Percentiles rank a stretch among this genome's conserved stretches.
Conservation (phyloP, 2,888 invertebrate species). For the Schizaphis graminum region DNA sequence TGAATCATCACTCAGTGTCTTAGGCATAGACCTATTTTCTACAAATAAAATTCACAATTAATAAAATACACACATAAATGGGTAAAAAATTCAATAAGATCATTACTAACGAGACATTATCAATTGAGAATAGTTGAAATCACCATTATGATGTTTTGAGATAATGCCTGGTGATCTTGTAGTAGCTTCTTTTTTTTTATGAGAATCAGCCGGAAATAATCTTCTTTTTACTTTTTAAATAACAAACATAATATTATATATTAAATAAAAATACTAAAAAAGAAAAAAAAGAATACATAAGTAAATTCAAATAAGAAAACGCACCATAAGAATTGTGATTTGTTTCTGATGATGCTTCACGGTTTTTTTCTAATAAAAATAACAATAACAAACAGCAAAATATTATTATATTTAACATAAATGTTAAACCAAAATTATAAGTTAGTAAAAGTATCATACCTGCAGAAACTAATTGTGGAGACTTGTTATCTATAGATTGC, state of each 20-base stretch:
- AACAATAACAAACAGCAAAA: no score
- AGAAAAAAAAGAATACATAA: background rate
- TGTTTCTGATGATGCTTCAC: no score
- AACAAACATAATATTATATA: background rate
- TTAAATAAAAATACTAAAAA: background rate
- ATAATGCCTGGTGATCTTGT: background rate
- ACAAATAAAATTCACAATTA: background rate
- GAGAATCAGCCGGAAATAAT: background rate
- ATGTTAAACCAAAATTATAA: no score
- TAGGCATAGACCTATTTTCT: background rate
- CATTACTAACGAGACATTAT: background rate
- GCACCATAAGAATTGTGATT: no score
- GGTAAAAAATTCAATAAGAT: background rate
- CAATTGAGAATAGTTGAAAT: background rate
- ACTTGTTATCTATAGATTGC: no score
- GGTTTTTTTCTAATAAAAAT: no score
- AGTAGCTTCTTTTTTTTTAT: background rate
- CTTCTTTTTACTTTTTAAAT: no score
- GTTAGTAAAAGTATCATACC: no score
- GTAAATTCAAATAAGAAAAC: no score
- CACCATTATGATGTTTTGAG: background rate
- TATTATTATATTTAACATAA: no score
- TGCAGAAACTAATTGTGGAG: no score
- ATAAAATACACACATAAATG: no score
- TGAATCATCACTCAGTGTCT: constrained; percentile 1